phyloP scores from a whole-genome alignment of 1,140 invertebrate genomes.

The Tetramorium alpestre region DNA sequence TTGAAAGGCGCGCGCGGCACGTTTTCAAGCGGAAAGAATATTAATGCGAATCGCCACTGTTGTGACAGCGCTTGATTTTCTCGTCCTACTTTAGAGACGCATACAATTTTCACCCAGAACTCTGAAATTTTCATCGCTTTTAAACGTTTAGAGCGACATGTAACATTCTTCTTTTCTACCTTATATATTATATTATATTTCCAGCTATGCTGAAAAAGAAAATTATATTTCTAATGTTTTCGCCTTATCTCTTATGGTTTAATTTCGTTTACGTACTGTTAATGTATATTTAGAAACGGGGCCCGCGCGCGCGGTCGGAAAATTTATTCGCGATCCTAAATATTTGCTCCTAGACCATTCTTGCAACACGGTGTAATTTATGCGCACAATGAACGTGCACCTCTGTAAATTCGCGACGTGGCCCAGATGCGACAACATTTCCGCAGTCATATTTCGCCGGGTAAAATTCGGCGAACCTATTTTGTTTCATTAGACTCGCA shows the following conservation, averaged over 20 bases:
- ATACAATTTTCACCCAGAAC: not conserved
- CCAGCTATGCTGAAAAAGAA: not conserved
- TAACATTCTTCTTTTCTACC: not conserved
- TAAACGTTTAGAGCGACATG: not conserved
- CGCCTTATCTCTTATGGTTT: not conserved
- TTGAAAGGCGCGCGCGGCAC: not conserved
- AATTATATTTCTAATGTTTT: not conserved
- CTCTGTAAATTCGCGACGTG: conserved; percentile 16
- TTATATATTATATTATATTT: no score
- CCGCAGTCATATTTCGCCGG: conserved; percentile 3
- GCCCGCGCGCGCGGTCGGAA: not conserved
- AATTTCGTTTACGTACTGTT: not conserved
- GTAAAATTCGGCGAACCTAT: not conserved
- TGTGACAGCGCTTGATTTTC: not conserved
- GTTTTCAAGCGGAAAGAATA: conserved; percentile 20
- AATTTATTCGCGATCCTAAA: not conserved
- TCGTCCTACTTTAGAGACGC: not conserved
- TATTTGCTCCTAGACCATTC: not conserved
- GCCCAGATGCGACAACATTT: not conserved
- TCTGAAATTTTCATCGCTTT: not conserved
- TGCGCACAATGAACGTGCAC: not conserved
- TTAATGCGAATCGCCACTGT: conserved; percentile 20
- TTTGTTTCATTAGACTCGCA: conserved; percentile 8
- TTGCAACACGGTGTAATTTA: conserved; percentile 5
- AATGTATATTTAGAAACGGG: not conserved